A percentile compares a stretch with the other conserved stretches of the same genome.
Conservation (phyloP, 2,888 invertebrate genomes). For the Troides helena region DNA sequence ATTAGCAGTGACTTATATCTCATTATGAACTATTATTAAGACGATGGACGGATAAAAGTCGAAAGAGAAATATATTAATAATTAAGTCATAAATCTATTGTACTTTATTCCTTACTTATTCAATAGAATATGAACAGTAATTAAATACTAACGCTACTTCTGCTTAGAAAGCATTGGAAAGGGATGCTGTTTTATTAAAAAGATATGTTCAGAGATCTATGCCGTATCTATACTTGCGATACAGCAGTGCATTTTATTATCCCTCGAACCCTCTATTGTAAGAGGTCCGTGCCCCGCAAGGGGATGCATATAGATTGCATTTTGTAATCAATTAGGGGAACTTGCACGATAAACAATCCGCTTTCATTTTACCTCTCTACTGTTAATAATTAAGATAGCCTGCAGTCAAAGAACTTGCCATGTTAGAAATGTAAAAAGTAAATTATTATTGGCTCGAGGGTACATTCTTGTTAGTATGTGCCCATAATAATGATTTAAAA, state of each 20-base stretch:
- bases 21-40: too few relatives aligned
- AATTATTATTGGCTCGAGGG: background rate
- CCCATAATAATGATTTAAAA: background rate
- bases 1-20: too few relatives aligned
- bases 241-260: conserved; percentile 19
- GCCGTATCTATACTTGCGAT: conserved; percentile 13
- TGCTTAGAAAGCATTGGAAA: conserved; percentile 4
- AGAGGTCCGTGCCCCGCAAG: conserved; percentile 23
- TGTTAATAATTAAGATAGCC: conserved; percentile 27
- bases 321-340: conserved; percentile 31
- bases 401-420: conserved; percentile 11
- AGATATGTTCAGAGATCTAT: conserved; percentile 16
- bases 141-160: conserved; percentile 18
- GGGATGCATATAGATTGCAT: conserved; percentile 30
- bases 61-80: background rate
- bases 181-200: conserved; percentile 4
- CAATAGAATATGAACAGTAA: conserved; percentile 14
- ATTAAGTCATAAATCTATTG: too few relatives aligned
- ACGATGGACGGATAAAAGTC: too few relatives aligned
- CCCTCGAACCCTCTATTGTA: conserved; percentile 24
- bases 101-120: background rate
- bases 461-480: background rate
- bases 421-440: background rate
- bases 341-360: conserved; percentile 25
- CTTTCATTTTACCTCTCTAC: conserved; percentile 25